A percentile compares a stretch with the other conserved stretches of the same genome.
Conservation (phyloP, 2,888 invertebrate species). For the Platycnemis pennipes region DNA sequence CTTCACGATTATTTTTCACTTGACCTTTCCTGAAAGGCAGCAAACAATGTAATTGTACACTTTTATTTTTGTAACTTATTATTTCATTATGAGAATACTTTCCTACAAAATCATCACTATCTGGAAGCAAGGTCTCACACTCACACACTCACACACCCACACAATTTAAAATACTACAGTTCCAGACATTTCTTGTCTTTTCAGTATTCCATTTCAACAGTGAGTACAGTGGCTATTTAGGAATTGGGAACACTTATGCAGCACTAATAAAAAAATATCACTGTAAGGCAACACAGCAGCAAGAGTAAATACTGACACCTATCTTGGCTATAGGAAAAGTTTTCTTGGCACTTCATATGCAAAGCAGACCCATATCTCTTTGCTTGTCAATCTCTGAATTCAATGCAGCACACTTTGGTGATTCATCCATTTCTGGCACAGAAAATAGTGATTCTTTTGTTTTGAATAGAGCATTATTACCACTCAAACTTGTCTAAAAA, state of each 20-base stretch:
- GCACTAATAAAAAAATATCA: slow-evolving; percentile 68
- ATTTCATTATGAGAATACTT: slow-evolving; percentile 68
- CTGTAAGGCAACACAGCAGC: slow-evolving; percentile 64
- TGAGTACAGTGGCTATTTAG: slow-evolving; percentile 48
- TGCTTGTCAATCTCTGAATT: slow-evolving; percentile 54
- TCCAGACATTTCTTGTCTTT: slow-evolving; percentile 60
- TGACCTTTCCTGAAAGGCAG: slow-evolving; percentile 67
- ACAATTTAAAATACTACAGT: slow-evolving; percentile 60
- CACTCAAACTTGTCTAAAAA: slow-evolving; percentile 43
- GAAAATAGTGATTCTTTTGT: slow-evolving; percentile 58
- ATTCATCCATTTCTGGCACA: slow-evolving; percentile 55
- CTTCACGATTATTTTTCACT: slow-evolving; percentile 65
- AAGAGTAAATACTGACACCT: slow-evolving; percentile 66
- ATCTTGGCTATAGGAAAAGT: slow-evolving; percentile 67
- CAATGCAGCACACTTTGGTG: slow-evolving; percentile 64
- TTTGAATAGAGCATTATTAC: slow-evolving; percentile 36
- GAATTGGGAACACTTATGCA: slow-evolving; percentile 65
- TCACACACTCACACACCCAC: slow-evolving; percentile 34
- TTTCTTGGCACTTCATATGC: slow-evolving; percentile 64
- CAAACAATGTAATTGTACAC: slow-evolving; percentile 66
- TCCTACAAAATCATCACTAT: slow-evolving; percentile 68
- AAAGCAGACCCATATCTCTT: slow-evolving; percentile 61
- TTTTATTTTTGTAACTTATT: slow-evolving; percentile 66
- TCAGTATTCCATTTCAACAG: slow-evolving; percentile 34
- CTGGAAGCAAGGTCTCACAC: slow-evolving; percentile 52